A percentile compares a stretch with the other conserved stretches of the same genome.
Evolutionary conservation across 2,797 vertebrate genomes (phyloP).

Genomic region (Pampus argenteus): DNA sequence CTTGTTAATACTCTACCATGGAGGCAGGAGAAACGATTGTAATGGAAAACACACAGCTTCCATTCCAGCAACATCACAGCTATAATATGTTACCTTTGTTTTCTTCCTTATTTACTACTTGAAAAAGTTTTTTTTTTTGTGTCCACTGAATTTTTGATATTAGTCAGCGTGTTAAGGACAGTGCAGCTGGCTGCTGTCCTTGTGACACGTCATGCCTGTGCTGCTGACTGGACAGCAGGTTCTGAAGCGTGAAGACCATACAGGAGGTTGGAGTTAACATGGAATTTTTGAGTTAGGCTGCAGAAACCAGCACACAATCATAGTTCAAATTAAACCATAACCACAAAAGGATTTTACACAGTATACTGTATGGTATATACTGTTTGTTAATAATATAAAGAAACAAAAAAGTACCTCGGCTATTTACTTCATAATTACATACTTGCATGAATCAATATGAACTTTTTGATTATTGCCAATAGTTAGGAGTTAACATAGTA

Average conservation of each 20-base stretch:
- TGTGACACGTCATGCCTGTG: conserved; percentile 5
- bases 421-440: conserved; percentile 2
- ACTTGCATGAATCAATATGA: background rate
- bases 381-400: background rate
- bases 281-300: background rate
- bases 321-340: background rate
- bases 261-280: conserved; percentile 13
- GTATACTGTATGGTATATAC: background rate
- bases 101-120: no score
- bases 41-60: background rate
- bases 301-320: background rate
- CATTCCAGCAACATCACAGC: no score
- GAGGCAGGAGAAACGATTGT: background rate
- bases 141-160: background rate
- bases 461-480: background rate
- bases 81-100: background rate
- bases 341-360: background rate
- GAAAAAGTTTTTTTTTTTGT: background rate
- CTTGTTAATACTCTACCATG: background rate
- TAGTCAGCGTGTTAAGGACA: background rate
- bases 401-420: background rate
- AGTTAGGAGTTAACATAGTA: background rate
- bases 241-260: conserved; percentile 21
- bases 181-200: conserved; percentile 4
- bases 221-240: conserved; percentile 21